Conservation (phyloP, 2,113 vertebrate genomes). For the Rhadina sibilatrix region DNA sequence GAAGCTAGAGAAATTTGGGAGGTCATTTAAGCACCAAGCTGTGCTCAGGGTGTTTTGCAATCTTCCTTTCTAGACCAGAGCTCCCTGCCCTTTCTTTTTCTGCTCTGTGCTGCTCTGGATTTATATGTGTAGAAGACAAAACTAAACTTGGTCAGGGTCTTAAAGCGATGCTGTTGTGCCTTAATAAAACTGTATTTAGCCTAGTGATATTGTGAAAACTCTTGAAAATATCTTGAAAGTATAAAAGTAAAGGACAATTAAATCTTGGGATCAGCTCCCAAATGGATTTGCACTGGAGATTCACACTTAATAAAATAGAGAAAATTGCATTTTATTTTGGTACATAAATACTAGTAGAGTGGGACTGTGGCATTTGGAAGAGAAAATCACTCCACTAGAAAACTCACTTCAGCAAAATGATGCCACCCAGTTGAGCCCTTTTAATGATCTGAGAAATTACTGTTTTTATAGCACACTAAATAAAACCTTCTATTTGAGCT, state of each 20-base stretch:
- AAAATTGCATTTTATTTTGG: slow-evolving; percentile 67
- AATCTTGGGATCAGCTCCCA: slow-evolving; percentile 45
- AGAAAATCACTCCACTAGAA: slow-evolving; percentile 23
- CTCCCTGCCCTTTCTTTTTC: background rate
- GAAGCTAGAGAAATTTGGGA: background rate
- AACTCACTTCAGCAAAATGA: slow-evolving; percentile 64
- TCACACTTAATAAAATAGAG: slow-evolving; percentile 70
- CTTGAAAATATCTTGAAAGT: slow-evolving; percentile 19
- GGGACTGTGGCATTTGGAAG: background rate
- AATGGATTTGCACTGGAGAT: slow-evolving; percentile 16
- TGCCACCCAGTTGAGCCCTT: slow-evolving; percentile 57
- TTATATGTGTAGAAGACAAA: background rate
- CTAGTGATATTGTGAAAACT: background rate
- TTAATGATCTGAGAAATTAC: slow-evolving; percentile 77
- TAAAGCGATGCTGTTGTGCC: background rate
- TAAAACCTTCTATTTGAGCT: slow-evolving; percentile 70
- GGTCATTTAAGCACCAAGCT: background rate
- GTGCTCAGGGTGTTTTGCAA: background rate
- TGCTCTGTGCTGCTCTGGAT: background rate
- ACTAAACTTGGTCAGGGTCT: background rate
- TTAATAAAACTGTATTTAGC: background rate
- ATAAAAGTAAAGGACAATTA: slow-evolving; percentile 56
- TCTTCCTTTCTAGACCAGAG: background rate
- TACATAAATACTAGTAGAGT: slow-evolving; percentile 35
- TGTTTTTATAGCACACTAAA: slow-evolving; percentile 75